Evolutionary conservation across 2,113 vertebrate genomes (phyloP), one percentile per base, ranked within the genome.

Genomic region (Lepisosteus osseus): DNA sequence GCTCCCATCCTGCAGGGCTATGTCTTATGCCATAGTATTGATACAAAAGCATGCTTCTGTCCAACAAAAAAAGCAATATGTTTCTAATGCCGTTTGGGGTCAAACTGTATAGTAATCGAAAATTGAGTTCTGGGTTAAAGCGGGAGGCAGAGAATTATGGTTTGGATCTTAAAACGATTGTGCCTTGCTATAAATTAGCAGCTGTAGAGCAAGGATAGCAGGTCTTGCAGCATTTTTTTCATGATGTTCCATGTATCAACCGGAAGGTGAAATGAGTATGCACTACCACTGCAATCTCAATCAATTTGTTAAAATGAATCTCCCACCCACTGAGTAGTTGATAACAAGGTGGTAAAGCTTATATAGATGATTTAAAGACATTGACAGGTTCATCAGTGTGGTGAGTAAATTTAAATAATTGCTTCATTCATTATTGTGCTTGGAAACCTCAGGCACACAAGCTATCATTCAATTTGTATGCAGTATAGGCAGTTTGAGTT

Each of bases 381-480:
- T 42, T 72, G 62, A 12, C 62, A 63, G 51, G 54, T 54, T 72
- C 12, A 40, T 42, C 61, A 29, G 67, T 11, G 41, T 63, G 13
- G 72, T 43, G 14, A 54, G 42, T 44, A 67, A 59, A 57, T 43
- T 71, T 68, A 66, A 45, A 56, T 45, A 54, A n/a, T 1, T 0
- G 11, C 17, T 44, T 61, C 59, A 12, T 72, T 74, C 78, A 80
- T 84, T 77, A 77, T 55, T 40, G 44, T 69, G 63, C 64, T 68
- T 65, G 42, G 67, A 41, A 6, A 59, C 65, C 69, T 74, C 40
- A 17, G 44, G 11, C 47, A 40, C 68, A 6, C 70, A 12, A 13
- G 72, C 66, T 80, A 80, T 85, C 81, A 74, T 43, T 81, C 81
- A 79, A 12, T 7, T 51, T 51, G 9, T 51, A 51, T 51, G 47